Evolutionary conservation across 1,140 invertebrate genomes (phyloP).

Genomic region (Akabosia matsudoensis): DNA sequence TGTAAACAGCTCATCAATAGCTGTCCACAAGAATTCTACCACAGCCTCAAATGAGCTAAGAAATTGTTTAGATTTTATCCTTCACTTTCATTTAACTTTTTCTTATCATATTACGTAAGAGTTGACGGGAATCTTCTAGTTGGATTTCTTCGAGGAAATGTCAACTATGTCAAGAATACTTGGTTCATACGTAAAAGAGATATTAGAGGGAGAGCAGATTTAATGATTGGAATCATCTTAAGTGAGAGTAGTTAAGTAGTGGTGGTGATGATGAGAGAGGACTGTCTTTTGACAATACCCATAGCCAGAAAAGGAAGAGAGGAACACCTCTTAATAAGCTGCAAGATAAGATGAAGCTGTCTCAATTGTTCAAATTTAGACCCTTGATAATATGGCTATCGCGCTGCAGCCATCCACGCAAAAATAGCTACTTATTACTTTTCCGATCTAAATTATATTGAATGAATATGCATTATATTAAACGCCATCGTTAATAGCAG

Average conservation of each 20-base stretch:
- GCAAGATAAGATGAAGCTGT: neutral
- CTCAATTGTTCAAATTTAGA: constrained; percentile 1
- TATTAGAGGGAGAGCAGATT: neutral
- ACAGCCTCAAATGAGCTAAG: too few species aligned
- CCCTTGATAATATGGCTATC: neutral
- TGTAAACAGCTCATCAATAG: too few species aligned
- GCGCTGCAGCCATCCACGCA: neutral
- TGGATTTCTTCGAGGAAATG: neutral
- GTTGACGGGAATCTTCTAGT: too few species aligned
- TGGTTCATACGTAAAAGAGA: neutral
- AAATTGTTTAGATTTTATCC: too few species aligned
- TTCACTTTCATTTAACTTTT: too few species aligned
- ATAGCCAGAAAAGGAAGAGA: constrained; percentile 8
- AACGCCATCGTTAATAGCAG: neutral
- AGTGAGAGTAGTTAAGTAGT: constrained; percentile 4
- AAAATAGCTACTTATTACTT: neutral
- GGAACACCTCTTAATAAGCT: constrained; percentile 10
- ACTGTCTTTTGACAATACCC: neutral
- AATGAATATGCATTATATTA: too few species aligned
- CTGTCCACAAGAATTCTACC: too few species aligned
- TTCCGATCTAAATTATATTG: neutral
- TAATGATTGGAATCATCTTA: neutral
- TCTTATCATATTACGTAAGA: too few species aligned
- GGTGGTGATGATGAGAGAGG: neutral
- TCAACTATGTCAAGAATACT: neutral